These are phyloP conservation scores for Hiodon alosoides DNA, from an alignment of 2,113 vertebrate genomes.

Conservation along the genomic window DNA sequence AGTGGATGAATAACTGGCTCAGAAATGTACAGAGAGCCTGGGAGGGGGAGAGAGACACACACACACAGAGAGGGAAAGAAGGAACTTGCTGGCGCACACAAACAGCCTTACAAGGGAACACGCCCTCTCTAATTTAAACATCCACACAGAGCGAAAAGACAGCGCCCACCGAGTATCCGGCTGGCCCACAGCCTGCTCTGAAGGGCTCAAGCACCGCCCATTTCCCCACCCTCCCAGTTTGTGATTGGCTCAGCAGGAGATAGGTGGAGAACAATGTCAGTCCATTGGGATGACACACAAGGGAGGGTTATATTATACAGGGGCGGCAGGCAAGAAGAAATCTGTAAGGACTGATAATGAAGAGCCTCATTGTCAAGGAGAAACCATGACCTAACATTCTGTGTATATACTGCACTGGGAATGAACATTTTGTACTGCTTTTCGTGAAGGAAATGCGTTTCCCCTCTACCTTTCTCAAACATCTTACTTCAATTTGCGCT, in stretches of 20 bases:
- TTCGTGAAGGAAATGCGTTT: not conserved
- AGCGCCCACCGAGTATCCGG: conserved; percentile 14
- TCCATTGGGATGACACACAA: conserved; percentile 29
- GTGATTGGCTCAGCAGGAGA: conserved; percentile 46
- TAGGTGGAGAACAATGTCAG: conserved; percentile 24
- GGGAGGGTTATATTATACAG: conserved; percentile 55
- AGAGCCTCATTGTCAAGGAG: conserved; percentile 51
- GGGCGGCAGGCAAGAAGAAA: conserved; percentile 44
- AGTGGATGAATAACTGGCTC: conserved; percentile 64
- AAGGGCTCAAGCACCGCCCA: conserved; percentile 20
- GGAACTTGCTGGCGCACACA: conserved; percentile 4
- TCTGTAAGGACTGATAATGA: conserved; percentile 58
- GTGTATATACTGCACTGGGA: not conserved
- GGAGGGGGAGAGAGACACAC: conserved; percentile 26
- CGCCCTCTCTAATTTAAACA: conserved; percentile 50
- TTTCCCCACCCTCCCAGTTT: conserved; percentile 27
- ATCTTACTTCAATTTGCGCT: no score
- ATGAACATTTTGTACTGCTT: not conserved
- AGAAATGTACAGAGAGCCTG: conserved; percentile 32
- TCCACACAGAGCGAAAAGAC: not conserved
- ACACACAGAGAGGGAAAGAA: conserved; percentile 22
- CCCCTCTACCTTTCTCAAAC: not conserved
- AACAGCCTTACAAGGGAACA: conserved; percentile 23
- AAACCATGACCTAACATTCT: conserved; percentile 29
- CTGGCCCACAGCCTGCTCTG: not conserved